Evolutionary conservation across 2,113 vertebrate species (phyloP).

Genomic region (Sinocyclocheilus grahami): DNA sequence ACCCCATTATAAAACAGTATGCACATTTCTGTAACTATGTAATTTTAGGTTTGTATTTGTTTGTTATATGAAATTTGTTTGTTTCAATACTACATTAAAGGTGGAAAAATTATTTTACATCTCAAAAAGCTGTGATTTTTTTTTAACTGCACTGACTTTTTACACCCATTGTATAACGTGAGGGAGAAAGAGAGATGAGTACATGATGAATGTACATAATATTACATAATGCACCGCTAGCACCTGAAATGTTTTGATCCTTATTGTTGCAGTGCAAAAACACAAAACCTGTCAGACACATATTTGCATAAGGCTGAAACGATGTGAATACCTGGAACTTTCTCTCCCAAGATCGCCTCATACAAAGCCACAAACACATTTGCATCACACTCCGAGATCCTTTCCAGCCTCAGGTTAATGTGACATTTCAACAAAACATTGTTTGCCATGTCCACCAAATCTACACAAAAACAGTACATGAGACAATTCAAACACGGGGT

Average conservation of each 20-base stretch:
- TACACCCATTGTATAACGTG: too few relatives aligned
- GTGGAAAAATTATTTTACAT: too few relatives aligned
- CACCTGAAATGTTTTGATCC: background rate
- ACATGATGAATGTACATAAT: too few relatives aligned
- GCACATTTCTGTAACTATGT: too few relatives aligned
- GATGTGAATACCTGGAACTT: slow-evolving; percentile 86
- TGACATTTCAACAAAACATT: slow-evolving; percentile 86
- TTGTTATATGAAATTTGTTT: too few relatives aligned
- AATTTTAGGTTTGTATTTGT: too few relatives aligned
- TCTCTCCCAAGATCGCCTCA: slow-evolving; percentile 88
- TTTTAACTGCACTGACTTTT: too few relatives aligned
- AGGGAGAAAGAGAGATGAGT: too few relatives aligned
- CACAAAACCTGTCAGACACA: background rate
- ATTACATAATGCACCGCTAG: background rate
- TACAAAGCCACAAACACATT: slow-evolving; percentile 86
- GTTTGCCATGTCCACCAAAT: slow-evolving; percentile 89
- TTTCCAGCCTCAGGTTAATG: slow-evolving; percentile 77
- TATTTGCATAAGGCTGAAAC: background rate
- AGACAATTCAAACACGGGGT: slow-evolving; percentile 1
- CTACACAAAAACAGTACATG: slow-evolving; percentile 65
- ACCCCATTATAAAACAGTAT: too few relatives aligned
- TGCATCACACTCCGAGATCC: slow-evolving; percentile 86
- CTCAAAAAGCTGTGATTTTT: too few relatives aligned
- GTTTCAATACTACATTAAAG: too few relatives aligned
- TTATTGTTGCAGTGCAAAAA: background rate